A percentile compares a stretch with the other conserved stretches of the same genome.
These are phyloP conservation scores for Girardia tigrina DNA, from an alignment of 2,888 invertebrate species.

Conservation along the genomic window DNA sequence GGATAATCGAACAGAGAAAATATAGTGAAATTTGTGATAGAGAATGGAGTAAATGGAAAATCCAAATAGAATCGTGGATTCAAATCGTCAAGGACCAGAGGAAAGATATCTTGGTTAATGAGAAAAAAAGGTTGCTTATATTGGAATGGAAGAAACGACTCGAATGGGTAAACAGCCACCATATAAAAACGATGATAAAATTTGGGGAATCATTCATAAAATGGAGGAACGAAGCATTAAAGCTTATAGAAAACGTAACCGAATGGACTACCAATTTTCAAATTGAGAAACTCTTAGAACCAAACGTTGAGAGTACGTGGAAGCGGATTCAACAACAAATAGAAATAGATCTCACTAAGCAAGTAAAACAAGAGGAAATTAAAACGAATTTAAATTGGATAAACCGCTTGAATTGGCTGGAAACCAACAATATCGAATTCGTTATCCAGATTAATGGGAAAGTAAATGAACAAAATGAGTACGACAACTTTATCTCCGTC, in stretches of 20 bases:
- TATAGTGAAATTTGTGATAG: not conserved
- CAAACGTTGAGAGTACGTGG: not conserved
- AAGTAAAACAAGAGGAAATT: not conserved
- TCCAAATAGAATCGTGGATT: conserved; percentile 1
- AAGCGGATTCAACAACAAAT: not conserved
- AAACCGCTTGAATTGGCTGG: not conserved
- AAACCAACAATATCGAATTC: not conserved
- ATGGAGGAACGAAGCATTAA: not conserved
- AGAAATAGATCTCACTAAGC: not conserved
- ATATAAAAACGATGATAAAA: not conserved
- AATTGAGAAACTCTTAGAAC: not conserved
- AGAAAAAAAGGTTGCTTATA: not conserved
- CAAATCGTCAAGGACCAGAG: not conserved
- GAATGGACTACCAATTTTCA: not conserved
- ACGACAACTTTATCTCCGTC: not conserved
- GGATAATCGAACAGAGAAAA: not conserved
- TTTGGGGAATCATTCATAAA: not conserved
- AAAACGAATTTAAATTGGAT: not conserved
- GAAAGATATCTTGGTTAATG: not conserved
- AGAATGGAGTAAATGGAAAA: not conserved
- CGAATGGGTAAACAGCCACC: not conserved
- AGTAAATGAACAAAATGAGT: not conserved
- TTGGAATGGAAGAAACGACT: not conserved
- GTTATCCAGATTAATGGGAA: not conserved
- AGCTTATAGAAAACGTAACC: not conserved